Evolutionary conservation across 2,888 invertebrate genomes (phyloP).

Genomic region (Lymantria monacha): DNA sequence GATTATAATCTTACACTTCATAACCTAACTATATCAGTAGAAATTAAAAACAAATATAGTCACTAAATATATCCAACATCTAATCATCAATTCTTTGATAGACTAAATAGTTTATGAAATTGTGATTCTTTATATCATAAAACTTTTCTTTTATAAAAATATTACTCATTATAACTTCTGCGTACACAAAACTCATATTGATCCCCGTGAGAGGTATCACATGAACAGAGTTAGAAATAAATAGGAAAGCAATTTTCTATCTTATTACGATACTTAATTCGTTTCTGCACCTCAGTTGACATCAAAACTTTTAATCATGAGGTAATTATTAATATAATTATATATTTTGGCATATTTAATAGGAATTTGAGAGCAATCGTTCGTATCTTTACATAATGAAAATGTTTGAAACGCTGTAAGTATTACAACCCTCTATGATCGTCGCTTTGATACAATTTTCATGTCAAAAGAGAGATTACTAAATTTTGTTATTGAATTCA

Average conservation of each 20-base stretch:
- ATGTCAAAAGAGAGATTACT: slow-evolving; percentile 33
- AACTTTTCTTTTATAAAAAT: slow-evolving; percentile 49
- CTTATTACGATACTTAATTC: slow-evolving; percentile 48
- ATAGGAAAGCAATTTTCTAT: slow-evolving; percentile 47
- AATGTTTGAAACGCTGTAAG: slow-evolving; percentile 26
- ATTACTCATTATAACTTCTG: slow-evolving; percentile 51
- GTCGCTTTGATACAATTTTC: slow-evolving; percentile 27
- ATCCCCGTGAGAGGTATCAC: slow-evolving; percentile 29
- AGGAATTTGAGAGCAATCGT: slow-evolving; percentile 21
- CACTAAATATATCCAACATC: slow-evolving; percentile 18
- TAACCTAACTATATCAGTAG: too few species aligned
- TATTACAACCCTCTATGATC: slow-evolving; percentile 22
- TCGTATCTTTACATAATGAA: slow-evolving; percentile 16
- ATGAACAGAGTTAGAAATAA: slow-evolving; percentile 34
- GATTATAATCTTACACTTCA: too few species aligned
- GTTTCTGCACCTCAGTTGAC: slow-evolving; percentile 58
- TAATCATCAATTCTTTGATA: slow-evolving; percentile 25
- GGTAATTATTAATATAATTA: slow-evolving; percentile 49
- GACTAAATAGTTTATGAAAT: slow-evolving; percentile 30
- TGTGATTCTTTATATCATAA: slow-evolving; percentile 43
- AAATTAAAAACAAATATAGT: too few species aligned
- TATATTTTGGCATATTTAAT: slow-evolving; percentile 23
- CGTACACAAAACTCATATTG: slow-evolving; percentile 32
- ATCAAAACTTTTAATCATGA: slow-evolving; percentile 57
- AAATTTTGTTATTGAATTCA: slow-evolving; percentile 25